Evolutionary conservation across 2,113 vertebrate species (phyloP).

Genomic region (Ptilonorhynchus violaceus): DNA sequence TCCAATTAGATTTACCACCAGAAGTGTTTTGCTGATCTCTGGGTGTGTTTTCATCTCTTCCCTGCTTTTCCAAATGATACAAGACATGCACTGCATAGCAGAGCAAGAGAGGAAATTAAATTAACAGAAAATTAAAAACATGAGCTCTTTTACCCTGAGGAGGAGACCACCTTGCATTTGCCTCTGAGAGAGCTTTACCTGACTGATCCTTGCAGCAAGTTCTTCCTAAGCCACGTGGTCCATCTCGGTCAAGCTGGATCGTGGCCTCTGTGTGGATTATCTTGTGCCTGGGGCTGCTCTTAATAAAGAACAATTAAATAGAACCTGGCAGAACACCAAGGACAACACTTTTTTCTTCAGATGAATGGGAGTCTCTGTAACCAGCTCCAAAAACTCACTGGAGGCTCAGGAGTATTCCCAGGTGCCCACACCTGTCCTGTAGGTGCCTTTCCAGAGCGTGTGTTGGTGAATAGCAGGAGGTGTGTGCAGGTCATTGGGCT

Average conservation of each 20-base stretch:
- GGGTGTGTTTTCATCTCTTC: neutral
- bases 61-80: neutral
- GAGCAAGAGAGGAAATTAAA: neutral
- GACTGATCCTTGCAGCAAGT: neutral
- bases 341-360: neutral
- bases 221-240: neutral
- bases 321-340: neutral
- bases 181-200: neutral
- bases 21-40: neutral
- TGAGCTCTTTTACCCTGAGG: neutral
- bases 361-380: neutral
- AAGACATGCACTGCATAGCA: neutral
- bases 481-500: neutral
- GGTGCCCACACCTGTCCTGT: neutral
- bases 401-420: neutral
- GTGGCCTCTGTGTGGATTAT: fast-evolving
- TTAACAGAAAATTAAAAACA: neutral
- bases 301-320: neutral
- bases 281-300: neutral
- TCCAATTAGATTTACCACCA: neutral
- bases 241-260: fast-evolving
- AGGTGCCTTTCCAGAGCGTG: fast-evolving
- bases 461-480: fast-evolving
- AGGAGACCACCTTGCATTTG: neutral
- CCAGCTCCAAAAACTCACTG: neutral